Percentiles rank a stretch among this genome's conserved stretches.
These are phyloP conservation scores for Acanthosepion lycidas DNA, from an alignment of 2,888 invertebrate genomes.

Conservation along the genomic window DNA sequence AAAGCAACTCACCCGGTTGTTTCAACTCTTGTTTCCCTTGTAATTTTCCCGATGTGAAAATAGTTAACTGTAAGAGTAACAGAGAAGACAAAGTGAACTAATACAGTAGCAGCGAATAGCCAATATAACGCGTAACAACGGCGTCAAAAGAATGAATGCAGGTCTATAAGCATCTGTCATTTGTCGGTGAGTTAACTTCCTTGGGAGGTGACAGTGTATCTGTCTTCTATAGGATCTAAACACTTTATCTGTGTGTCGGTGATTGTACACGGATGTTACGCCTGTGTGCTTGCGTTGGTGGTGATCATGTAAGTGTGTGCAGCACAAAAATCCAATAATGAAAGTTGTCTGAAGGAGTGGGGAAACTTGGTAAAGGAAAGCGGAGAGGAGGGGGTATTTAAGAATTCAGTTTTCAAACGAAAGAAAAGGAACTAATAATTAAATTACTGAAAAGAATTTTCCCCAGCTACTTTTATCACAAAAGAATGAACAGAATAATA, in stretches of 20 bases:
- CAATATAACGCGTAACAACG: background rate
- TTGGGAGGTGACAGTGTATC: background rate
- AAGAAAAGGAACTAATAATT: background rate
- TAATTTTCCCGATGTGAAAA: background rate
- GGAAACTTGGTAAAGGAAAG: background rate
- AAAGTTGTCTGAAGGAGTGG: background rate
- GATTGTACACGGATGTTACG: background rate
- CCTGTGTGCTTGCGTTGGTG: background rate
- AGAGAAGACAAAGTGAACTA: background rate
- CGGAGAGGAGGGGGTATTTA: background rate
- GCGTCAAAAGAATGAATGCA: background rate
- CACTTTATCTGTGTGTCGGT: background rate
- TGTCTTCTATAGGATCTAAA: background rate
- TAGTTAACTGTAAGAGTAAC: background rate
- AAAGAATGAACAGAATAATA: background rate
- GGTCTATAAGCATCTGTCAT: background rate
- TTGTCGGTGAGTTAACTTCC: slow-evolving; percentile 21
- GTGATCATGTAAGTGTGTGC: background rate
- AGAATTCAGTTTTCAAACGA: background rate
- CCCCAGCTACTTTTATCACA: background rate
- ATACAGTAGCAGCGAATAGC: background rate
- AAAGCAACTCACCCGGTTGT: background rate
- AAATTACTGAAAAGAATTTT: background rate
- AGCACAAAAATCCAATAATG: background rate
- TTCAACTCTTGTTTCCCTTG: background rate